These are phyloP conservation scores for Hoplodrina blanda DNA, from an alignment of 2,888 invertebrate genomes.

Conservation along the genomic window DNA sequence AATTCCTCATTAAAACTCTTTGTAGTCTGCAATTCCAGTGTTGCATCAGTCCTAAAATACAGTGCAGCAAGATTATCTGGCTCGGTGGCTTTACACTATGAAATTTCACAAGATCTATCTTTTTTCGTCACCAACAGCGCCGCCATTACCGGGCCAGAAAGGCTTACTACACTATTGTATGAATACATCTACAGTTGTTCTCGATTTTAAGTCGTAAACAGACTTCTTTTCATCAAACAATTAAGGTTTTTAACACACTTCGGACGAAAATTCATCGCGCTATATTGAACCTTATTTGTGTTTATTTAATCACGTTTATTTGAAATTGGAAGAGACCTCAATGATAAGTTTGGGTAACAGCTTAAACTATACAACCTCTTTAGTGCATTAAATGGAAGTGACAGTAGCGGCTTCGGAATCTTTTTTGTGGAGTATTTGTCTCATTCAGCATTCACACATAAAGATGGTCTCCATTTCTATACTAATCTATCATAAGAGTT, in stretches of 20 bases:
- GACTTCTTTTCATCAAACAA: slow-evolving; percentile 35
- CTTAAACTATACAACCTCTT: not conserved
- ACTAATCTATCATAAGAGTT: slow-evolving; percentile 41
- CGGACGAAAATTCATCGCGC: slow-evolving; percentile 17
- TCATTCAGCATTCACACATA: slow-evolving; percentile 13
- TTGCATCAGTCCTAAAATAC: not conserved
- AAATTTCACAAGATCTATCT: not conserved
- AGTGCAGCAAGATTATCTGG: not conserved
- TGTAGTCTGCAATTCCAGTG: not conserved
- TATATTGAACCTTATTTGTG: slow-evolving; percentile 60
- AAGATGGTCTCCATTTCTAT: slow-evolving; percentile 20
- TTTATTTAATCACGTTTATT: not conserved
- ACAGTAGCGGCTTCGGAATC: too few relatives aligned
- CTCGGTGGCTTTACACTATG: not conserved
- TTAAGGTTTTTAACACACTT: slow-evolving; percentile 32
- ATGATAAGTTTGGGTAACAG: not conserved
- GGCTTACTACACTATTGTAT: not conserved
- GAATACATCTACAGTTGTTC: slow-evolving; percentile 24
- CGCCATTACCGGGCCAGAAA: not conserved
- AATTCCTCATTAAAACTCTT: slow-evolving; percentile 3
- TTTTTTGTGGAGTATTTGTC: not conserved
- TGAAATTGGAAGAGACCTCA: slow-evolving; percentile 21
- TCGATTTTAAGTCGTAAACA: slow-evolving; percentile 29
- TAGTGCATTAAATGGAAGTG: not conserved
- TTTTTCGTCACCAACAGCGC: not conserved